Conservation (phyloP, 2,797 vertebrate species). For the Danio tinwini region DNA sequence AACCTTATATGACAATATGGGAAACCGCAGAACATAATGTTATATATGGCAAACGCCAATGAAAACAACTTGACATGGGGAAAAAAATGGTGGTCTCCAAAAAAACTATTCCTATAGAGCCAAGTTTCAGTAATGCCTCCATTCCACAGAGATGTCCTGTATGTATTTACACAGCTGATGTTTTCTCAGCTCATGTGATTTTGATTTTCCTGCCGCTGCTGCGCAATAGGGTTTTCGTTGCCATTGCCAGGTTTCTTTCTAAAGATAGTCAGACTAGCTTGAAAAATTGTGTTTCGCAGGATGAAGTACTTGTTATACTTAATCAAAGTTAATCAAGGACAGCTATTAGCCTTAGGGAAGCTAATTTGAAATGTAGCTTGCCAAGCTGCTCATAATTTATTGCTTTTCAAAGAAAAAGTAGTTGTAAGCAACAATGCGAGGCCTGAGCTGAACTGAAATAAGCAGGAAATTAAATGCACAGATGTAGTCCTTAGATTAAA, state of each 20-base stretch:
- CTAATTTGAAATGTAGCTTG: constrained; percentile 5
- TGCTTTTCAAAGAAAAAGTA: constrained; percentile 7
- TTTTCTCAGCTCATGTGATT: constrained; percentile 49
- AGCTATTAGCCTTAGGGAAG: constrained; percentile 12
- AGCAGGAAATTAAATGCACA: constrained; percentile 8
- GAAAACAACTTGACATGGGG: constrained; percentile 36
- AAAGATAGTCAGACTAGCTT: constrained; percentile 29
- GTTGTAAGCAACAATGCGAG: not conserved
- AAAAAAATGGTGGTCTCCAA: constrained; percentile 4
- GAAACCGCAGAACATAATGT: constrained; percentile 54
- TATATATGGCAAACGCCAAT: constrained; percentile 33
- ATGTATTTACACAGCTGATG: constrained; percentile 61
- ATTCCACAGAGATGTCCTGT: constrained; percentile 8
- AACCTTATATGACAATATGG: constrained; percentile 39
- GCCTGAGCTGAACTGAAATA: not conserved
- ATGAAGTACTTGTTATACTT: constrained; percentile 25
- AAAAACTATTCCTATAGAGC: constrained; percentile 30
- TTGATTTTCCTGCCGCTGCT: constrained; percentile 43
- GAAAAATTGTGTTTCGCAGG: constrained; percentile 12
- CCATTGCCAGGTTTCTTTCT: constrained; percentile 37
- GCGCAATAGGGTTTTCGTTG: constrained; percentile 32
- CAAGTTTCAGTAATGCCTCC: constrained; percentile 34
- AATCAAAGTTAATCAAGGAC: constrained; percentile 25
- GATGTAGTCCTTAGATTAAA: constrained; percentile 6
- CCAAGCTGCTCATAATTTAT: constrained; percentile 14